Evolutionary conservation across 2,113 vertebrate species (phyloP).

Genomic region (Phalacrocorax carbo): DNA sequence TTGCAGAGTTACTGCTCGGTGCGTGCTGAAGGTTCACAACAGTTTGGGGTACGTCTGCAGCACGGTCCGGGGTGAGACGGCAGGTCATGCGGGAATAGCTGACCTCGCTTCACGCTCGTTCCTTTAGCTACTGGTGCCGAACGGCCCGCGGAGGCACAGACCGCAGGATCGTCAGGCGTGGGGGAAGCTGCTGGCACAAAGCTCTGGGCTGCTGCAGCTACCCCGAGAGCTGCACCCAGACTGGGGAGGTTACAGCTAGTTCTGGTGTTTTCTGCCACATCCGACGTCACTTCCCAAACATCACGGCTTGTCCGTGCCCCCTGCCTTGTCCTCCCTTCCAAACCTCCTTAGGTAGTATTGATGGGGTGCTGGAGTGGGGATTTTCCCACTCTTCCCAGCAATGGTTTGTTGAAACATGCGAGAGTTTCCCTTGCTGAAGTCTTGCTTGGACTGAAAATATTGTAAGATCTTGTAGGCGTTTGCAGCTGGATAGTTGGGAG

Average conservation of each 20-base stretch:
- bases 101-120: fast-evolving
- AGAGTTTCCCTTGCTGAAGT: slow-evolving; percentile 77
- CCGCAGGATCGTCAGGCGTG: neutral
- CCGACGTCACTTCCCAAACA: neutral
- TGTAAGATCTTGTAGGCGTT: slow-evolving; percentile 73
- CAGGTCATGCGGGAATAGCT: neutral
- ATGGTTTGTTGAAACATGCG: slow-evolving; percentile 78
- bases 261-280: neutral
- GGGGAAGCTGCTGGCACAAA: neutral
- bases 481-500: slow-evolving; percentile 71
- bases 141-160: neutral
- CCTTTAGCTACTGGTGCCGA: neutral
- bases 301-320: neutral
- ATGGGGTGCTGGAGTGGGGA: slow-evolving; percentile 77
- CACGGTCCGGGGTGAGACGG: neutral
- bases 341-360: slow-evolving; percentile 74
- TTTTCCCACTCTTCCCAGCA: slow-evolving; percentile 44
- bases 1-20: neutral
- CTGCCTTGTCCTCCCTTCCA: neutral
- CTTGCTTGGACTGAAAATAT: slow-evolving; percentile 65
- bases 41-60: neutral
- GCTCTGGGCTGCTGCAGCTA: neutral
- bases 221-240: neutral
- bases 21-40: neutral
- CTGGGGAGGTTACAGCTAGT: neutral